These are phyloP conservation scores for Nannoperca australis DNA, from an alignment of 2,797 vertebrate species.

Conservation along the genomic window DNA sequence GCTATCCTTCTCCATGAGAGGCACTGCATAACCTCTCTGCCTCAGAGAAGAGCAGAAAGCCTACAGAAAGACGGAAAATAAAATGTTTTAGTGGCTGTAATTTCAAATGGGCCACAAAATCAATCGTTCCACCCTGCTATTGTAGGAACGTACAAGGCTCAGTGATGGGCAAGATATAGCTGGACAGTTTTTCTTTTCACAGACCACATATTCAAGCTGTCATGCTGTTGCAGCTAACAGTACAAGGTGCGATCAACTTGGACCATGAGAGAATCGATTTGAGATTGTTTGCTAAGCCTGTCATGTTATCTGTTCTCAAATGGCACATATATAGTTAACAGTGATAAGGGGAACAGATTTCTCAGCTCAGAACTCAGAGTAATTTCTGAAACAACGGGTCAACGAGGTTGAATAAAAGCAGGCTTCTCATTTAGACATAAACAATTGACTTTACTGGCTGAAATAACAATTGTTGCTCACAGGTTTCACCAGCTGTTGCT, in stretches of 20 bases:
- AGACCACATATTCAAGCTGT: constrained; percentile 20
- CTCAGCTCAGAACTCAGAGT: background rate
- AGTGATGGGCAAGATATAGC: background rate
- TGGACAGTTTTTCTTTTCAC: constrained; percentile 16
- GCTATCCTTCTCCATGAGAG: constrained; percentile 36
- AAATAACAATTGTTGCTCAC: background rate
- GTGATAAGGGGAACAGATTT: background rate
- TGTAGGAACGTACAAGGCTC: constrained; percentile 13
- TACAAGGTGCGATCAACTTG: constrained; percentile 11
- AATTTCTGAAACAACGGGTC: background rate
- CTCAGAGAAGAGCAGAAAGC: constrained; percentile 12
- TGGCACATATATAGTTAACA: background rate
- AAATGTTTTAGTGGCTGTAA: constrained; percentile 28
- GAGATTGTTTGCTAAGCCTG: constrained; percentile 12
- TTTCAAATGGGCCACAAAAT: constrained; percentile 36
- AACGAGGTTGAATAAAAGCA: background rate
- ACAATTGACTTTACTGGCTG: background rate
- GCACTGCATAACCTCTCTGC: background rate
- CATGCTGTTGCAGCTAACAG: constrained; percentile 16
- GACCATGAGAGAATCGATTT: background rate
- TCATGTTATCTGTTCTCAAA: background rate
- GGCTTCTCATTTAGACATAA: background rate
- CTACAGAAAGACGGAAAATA: constrained; percentile 24
- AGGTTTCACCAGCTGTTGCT: background rate
- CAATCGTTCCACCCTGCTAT: constrained; percentile 11